Percentiles rank a stretch among this genome's conserved stretches.
Conservation (phyloP, 2,113 vertebrate genomes). For the Osmerus mordax region DNA sequence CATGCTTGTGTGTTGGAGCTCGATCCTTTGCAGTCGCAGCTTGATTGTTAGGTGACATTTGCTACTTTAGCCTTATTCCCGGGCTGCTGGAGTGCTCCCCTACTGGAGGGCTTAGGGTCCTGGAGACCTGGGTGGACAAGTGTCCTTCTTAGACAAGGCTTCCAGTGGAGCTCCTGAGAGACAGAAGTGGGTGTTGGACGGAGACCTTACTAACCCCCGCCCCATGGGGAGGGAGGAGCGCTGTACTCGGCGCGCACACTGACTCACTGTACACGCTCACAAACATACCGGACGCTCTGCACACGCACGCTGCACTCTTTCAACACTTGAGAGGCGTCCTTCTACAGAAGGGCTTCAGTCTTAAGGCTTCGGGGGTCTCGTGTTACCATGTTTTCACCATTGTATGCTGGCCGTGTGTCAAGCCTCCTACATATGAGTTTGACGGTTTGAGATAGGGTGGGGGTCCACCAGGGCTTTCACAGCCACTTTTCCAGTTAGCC, state of each 20-base stretch:
- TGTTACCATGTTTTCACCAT: background rate
- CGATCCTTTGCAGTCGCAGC: background rate
- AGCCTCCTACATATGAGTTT: background rate
- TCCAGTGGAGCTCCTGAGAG: constrained; percentile 45
- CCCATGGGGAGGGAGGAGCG: background rate
- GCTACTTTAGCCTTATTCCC: constrained; percentile 42
- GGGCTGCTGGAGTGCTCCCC: constrained; percentile 14
- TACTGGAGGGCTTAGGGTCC: constrained; percentile 39
- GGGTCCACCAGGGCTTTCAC: background rate
- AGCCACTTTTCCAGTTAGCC: background rate
- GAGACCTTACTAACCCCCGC: constrained; percentile 36
- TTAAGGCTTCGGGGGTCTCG: background rate
- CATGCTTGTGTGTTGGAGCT: constrained; percentile 13
- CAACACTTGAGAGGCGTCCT: background rate
- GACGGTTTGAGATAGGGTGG: constrained; percentile 3
- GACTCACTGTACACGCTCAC: background rate
- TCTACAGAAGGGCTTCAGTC: background rate
- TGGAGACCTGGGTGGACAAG: constrained; percentile 43
- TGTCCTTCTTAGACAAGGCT: constrained; percentile 28
- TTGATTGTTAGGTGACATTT: constrained; percentile 47
- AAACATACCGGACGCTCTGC: background rate
- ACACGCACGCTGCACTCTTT: background rate
- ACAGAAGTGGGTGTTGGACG: constrained; percentile 32
- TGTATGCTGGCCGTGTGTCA: background rate
- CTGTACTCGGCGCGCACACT: background rate